Conservation (phyloP, 2,113 vertebrate species). For the Lasiurus cinereus region DNA sequence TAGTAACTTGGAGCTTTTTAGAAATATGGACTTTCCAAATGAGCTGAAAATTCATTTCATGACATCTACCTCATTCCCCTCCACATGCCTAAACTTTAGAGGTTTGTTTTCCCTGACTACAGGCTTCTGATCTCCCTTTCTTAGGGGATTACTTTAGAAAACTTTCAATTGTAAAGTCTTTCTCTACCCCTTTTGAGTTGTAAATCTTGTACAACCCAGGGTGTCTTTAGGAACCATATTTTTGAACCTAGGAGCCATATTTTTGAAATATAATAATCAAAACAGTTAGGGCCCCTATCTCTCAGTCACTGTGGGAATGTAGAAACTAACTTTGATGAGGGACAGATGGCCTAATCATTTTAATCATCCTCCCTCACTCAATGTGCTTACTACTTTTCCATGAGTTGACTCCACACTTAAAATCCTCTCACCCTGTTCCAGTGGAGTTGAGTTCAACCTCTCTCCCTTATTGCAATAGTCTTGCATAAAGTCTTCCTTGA, state of each 20-base stretch:
- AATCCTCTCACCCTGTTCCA: not conserved
- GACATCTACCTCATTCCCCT: not conserved
- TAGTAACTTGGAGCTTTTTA: not conserved
- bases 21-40: not conserved
- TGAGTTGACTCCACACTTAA: not conserved
- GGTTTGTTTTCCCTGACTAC: not conserved
- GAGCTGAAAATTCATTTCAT: too few species aligned
- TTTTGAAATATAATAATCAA: not conserved
- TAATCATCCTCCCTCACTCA: not conserved
- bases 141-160: conserved; percentile 18
- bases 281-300: not conserved
- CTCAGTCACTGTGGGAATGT: not conserved
- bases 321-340: not conserved
- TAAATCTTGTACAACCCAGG: not conserved
- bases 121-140: not conserved
- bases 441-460: conserved; percentile 15
- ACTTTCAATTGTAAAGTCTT: not conserved
- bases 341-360: not conserved
- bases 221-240: not conserved
- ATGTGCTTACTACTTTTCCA: not conserved
- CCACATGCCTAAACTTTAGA: not conserved
- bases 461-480: not conserved
- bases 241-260: not conserved
- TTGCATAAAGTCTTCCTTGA: conserved; percentile 7
- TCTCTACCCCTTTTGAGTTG: not conserved